These are phyloP conservation scores for Platysternon megacephalum DNA, from an alignment of 2,113 vertebrate genomes.

Conservation along the genomic window DNA sequence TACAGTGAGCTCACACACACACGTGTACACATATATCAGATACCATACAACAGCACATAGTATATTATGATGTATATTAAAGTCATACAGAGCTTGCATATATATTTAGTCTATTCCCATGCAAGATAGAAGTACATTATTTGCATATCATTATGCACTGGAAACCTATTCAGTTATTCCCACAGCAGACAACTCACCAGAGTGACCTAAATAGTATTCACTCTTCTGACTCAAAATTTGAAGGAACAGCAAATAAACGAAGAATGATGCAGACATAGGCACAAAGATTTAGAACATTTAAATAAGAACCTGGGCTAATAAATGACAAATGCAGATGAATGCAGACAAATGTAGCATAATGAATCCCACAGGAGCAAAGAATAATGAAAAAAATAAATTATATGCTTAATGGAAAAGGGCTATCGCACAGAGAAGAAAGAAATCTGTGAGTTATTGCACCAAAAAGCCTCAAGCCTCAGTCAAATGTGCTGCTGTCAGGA, in stretches of 20 bases:
- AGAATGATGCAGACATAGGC: slow-evolving; percentile 22
- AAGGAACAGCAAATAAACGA: slow-evolving; percentile 53
- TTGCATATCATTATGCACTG: slow-evolving; percentile 67
- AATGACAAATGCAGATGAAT: slow-evolving; percentile 40
- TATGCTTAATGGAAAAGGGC: neutral
- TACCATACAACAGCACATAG: neutral
- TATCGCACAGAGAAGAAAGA: neutral
- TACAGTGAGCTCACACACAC: neutral
- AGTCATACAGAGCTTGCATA: slow-evolving; percentile 55
- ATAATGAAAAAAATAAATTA: slow-evolving; percentile 26
- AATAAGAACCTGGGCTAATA: neutral
- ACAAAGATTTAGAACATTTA: neutral
- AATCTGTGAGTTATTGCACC: neutral
- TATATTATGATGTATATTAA: slow-evolving; percentile 51
- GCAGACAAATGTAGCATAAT: neutral
- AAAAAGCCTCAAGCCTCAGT: neutral
- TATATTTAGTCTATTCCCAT: slow-evolving; percentile 50
- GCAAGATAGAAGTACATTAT: slow-evolving; percentile 52
- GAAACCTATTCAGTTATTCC: slow-evolving; percentile 54
- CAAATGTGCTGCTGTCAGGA: slow-evolving; percentile 5
- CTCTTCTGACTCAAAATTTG: slow-evolving; percentile 31
- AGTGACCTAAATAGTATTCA: slow-evolving; percentile 63
- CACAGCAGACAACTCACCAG: slow-evolving; percentile 47
- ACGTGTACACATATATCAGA: neutral
- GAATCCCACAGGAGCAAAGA: neutral